Base-by-base conservation (phyloP, 2,113 vertebrate genomes). In the Sapajus apella region DNA sequence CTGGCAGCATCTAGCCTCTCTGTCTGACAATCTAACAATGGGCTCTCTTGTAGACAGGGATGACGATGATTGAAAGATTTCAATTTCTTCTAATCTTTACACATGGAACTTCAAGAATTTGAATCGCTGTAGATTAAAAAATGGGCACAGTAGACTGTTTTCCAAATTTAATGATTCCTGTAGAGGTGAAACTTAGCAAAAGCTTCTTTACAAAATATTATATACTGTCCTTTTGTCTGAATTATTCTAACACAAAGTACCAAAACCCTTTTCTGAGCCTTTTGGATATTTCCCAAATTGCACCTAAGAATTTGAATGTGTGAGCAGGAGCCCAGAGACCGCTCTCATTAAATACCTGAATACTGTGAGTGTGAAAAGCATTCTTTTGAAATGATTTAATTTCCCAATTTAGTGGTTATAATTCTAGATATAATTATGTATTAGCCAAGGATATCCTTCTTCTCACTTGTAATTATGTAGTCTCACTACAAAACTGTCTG, bases 401-500 rank as follows among this genome's bases (percentile, higher is more conserved):
- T 98, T 97, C 73, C 80, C 97, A 96, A 58, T 68, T 97, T 97
- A 95, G 96, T 96, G 95, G 89, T 95, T 88, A 68, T 37, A 43
- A 91, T 97, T 85, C 90, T 96, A 97, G 92, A 96, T 70, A 47
- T 95, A 94, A 96, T 97, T 98, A 85, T 77, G 77, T 92, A 97
- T 96, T 97, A 98, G 96, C 96, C 82, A 64, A 97, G 64, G 91
- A 97, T 92, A 97, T 94, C 97, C 97, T 96, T 97, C 87, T 9
- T 97, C 97, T 98, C 56, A 89, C 97, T 96, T 97, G 52, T 97
- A 98, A 98, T 98, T 98, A 98, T 97, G 76, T 95, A 50, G 92
- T 98, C 97, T 98, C 84, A 7, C 98, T 98, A 98, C 92, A 70
- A 96, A 98, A 95, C 82, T 98, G 97, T 83, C 83, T 96, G 50